Evolutionary conservation across 2,888 invertebrate species (phyloP).

Genomic region (Oxyscelio sp.): DNA sequence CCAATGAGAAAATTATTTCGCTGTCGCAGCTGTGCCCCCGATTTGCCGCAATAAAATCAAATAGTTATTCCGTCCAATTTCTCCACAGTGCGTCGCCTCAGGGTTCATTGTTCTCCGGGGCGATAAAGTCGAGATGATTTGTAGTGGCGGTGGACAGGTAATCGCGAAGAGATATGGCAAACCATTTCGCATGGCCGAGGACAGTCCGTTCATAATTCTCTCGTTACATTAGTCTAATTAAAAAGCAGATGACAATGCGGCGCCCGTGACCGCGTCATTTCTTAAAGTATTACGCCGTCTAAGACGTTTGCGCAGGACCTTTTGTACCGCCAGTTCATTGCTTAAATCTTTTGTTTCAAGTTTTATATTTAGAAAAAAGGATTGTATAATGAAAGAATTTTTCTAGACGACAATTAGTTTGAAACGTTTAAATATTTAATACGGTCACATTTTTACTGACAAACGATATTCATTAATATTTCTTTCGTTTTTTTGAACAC

Average conservation of each 20-base stretch:
- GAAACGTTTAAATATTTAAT: too few species aligned
- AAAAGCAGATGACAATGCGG: slow-evolving; percentile 79
- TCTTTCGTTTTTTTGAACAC: too few species aligned
- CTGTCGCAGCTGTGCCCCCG: slow-evolving; percentile 46
- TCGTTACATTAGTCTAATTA: slow-evolving; percentile 82
- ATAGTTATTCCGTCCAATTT: slow-evolving; percentile 62
- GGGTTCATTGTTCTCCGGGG: slow-evolving; percentile 50
- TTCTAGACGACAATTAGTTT: too few species aligned
- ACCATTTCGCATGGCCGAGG: slow-evolving; percentile 61
- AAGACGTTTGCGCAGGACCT: slow-evolving; percentile 35
- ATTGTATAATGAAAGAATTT: too few species aligned
- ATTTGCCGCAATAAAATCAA: slow-evolving; percentile 48
- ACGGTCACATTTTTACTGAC: too few species aligned
- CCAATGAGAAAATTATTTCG: slow-evolving; percentile 49
- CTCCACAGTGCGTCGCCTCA: slow-evolving; percentile 25
- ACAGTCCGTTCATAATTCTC: slow-evolving; percentile 74
- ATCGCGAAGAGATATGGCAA: slow-evolving; percentile 70
- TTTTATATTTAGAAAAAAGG: slow-evolving; percentile 32
- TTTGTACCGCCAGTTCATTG: slow-evolving; percentile 45
- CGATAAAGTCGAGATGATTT: slow-evolving; percentile 69
- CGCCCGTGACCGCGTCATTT: slow-evolving; percentile 78
- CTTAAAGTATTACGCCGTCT: too few species aligned
- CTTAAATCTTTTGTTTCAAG: slow-evolving; percentile 52
- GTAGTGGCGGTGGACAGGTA: slow-evolving; percentile 62
- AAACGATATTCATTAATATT: too few species aligned